Evolutionary conservation across 2,888 invertebrate species (phyloP), one percentile per base, ranked within the genome.

Genomic region (Eulithis testata): DNA sequence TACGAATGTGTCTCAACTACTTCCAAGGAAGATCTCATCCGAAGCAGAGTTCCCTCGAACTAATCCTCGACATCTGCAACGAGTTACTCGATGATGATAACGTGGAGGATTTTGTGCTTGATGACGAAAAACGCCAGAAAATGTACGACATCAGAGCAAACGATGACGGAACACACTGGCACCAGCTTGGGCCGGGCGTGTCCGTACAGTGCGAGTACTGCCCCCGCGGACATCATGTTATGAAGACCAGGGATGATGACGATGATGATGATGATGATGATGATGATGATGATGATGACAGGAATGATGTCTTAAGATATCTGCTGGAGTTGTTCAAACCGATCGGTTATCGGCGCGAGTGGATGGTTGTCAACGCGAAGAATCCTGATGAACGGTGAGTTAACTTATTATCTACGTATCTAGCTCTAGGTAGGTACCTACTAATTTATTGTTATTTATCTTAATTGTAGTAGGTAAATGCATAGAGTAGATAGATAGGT

Each of bases 21-120:
- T 59, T 63, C 62, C 55, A 21, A 9, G 66, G 66, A 27, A 7
- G n/a, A 4, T 11, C 59, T 9, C 51, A 7, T 9, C 51, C 31
- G 7, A 7, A n/a, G n/a, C 49, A n/a, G 3, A 4, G 7, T 7
- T 4, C 44, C 0, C 5, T 49, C 1, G 59, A 66, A 4, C 44
- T 50, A 1, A 14, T 54, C 2, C 44, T 65, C 0, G 6, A 54
- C 11, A 31, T 65, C 2, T 65, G 65, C 57, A 27, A n/a, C 3
- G 61, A 65, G 50, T 9, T 65, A 6, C 11, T 65, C 12, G 58
- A 62, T 21, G 36, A 21, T 0, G 44, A 9, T 0, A 12, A 14
- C 4, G 21, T 49, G 9, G 36, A 59, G 0, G 9, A 31, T 0
- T 59, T 53, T 43, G 14, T 37, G 0, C 21, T 43, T 11, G 47